Conservation (phyloP, 1,140 invertebrate genomes). For the Antheraea mylitta region DNA sequence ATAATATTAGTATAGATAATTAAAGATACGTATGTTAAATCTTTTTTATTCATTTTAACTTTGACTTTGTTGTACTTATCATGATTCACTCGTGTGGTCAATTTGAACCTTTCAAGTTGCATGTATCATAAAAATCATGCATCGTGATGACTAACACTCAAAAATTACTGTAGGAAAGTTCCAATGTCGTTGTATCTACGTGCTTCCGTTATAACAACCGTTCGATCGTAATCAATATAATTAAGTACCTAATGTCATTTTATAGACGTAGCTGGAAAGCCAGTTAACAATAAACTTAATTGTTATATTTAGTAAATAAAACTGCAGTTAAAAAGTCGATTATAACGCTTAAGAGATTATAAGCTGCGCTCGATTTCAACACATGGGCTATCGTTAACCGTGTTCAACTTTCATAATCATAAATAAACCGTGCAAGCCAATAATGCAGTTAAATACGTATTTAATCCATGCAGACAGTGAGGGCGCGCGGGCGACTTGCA, state of each 20-base stretch:
- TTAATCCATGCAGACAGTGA: slow-evolving; percentile 5
- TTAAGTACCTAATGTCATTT: slow-evolving; percentile 7
- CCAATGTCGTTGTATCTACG: not conserved
- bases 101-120: too few species aligned
- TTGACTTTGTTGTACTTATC: not conserved
- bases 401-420: slow-evolving; percentile 1
- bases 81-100: not conserved
- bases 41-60: not conserved
- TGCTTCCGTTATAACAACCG: not conserved
- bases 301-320: not conserved
- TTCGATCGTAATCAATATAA: not conserved
- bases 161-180: slow-evolving; percentile 3
- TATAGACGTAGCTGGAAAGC: not conserved
- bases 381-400: not conserved
- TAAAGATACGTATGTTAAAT: not conserved
- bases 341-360: not conserved
- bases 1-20: too few species aligned
- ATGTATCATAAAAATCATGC: too few species aligned
- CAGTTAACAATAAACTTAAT: too few species aligned
- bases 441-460: slow-evolving; percentile 4
- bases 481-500: slow-evolving; percentile 1
- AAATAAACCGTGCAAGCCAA: not conserved
- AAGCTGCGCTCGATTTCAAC: not conserved
- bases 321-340: not conserved
- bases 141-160: not conserved